Percentiles rank a stretch among this genome's conserved stretches.
These are phyloP conservation scores for Sebastes trivittatus DNA, from an alignment of 2,797 vertebrate species.

Conservation along the genomic window DNA sequence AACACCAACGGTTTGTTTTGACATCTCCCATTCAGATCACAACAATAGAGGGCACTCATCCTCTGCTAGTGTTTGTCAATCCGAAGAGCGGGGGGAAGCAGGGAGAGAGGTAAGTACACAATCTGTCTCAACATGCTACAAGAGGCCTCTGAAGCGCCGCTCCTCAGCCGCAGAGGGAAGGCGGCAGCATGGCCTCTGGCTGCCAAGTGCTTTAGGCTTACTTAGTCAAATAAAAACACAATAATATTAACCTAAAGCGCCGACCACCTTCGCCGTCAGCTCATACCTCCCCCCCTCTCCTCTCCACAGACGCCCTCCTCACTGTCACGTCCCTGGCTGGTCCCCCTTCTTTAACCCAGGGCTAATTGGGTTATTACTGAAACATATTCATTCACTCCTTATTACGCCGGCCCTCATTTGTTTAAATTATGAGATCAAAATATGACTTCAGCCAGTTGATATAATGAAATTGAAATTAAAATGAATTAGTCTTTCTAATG, in stretches of 20 bases:
- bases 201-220: conserved; percentile 43
- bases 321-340: conserved; percentile 54
- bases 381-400: conserved; percentile 82
- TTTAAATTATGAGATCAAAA: conserved; percentile 87
- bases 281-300: neutral
- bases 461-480: conserved; percentile 86
- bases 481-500: conserved; percentile 88
- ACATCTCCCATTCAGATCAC: conserved; percentile 87
- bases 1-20: conserved; percentile 73
- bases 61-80: conserved; percentile 95
- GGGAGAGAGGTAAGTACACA: conserved; percentile 89
- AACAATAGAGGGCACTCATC: conserved; percentile 93
- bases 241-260: conserved; percentile 47
- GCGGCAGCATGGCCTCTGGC: conserved; percentile 42
- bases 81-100: conserved; percentile 97
- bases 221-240: conserved; percentile 60
- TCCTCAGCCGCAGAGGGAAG: conserved; percentile 27
- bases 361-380: conserved; percentile 87
- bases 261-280: conserved; percentile 5
- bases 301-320: conserved; percentile 25
- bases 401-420: conserved; percentile 78
- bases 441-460: conserved; percentile 85
- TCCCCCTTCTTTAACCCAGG: conserved; percentile 69
- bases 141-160: conserved; percentile 56
- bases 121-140: conserved; percentile 57